Conservation (phyloP, 2,888 invertebrate species). For the Ecliptopera silaceata region DNA sequence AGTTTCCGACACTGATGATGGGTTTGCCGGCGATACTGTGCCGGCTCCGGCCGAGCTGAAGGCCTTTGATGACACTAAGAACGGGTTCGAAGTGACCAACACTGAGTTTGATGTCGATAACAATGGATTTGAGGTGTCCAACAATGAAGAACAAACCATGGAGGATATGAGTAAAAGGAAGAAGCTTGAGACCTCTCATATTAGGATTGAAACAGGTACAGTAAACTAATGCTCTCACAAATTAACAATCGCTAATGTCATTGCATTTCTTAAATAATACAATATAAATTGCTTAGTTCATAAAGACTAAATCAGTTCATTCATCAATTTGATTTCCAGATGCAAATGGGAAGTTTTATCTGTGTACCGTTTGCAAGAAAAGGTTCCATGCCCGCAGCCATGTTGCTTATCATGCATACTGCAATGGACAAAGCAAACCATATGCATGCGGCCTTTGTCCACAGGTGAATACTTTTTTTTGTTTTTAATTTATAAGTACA, state of each 20-base stretch:
- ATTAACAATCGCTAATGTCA: too few relatives aligned
- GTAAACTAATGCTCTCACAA: not conserved
- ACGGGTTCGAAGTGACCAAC: conserved; percentile 27
- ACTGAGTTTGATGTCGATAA: conserved; percentile 28
- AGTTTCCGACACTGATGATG: conserved; percentile 33
- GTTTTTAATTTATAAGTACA: too few relatives aligned
- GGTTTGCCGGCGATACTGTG: conserved; percentile 35
- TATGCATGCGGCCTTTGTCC: conserved; percentile 73
- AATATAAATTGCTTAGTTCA: not conserved
- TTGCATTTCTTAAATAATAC: not conserved
- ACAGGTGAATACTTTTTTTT: conserved; percentile 50
- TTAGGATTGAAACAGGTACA: conserved; percentile 65
- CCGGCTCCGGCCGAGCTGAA: conserved; percentile 36
- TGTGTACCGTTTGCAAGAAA: conserved; percentile 87
- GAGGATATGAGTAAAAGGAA: conserved; percentile 56
- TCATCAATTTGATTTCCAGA: conserved; percentile 51
- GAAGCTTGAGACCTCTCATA: conserved; percentile 69
- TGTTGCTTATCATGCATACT: conserved; percentile 85
- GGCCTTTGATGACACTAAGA: conserved; percentile 25
- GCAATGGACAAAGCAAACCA: conserved; percentile 81
- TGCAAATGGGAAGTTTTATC: conserved; percentile 77
- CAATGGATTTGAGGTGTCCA: conserved; percentile 24
- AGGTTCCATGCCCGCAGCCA: conserved; percentile 86
- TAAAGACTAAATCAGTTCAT: not conserved
- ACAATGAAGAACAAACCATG: conserved; percentile 31